Percentiles rank a stretch among this genome's conserved stretches.
These are phyloP conservation scores for Saxidomus purpurata DNA, from an alignment of 1,140 invertebrate species.

Conservation along the genomic window DNA sequence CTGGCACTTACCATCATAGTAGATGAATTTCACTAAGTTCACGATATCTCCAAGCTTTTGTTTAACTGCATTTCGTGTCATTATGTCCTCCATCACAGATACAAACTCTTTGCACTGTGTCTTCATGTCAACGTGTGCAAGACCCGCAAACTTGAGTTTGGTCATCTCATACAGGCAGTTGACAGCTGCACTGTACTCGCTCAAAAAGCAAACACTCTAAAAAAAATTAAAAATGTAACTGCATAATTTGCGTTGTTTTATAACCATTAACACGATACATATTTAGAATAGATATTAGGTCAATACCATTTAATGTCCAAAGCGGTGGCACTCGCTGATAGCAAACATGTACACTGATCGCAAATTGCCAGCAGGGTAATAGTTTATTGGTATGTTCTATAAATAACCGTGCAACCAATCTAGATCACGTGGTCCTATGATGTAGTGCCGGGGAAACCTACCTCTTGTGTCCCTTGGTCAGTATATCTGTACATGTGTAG, in stretches of 20 bases:
- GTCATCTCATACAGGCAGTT: background rate
- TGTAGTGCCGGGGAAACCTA: no score
- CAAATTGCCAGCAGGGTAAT: no score
- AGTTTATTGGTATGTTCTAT: no score
- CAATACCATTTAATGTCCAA: no score
- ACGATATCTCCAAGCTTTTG: background rate
- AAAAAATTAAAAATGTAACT: background rate
- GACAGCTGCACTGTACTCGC: background rate
- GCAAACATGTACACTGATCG: no score
- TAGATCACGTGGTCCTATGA: no score
- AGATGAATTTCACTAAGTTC: background rate
- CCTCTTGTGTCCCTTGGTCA: background rate
- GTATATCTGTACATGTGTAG: slow-evolving; percentile 27
- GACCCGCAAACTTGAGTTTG: background rate
- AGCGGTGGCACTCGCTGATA: no score
- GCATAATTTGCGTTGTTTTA: no score
- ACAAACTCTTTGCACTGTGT: background rate
- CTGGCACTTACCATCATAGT: background rate
- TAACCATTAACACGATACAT: no score
- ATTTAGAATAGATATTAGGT: no score
- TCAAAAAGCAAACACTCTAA: slow-evolving; percentile 7
- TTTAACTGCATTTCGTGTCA: background rate
- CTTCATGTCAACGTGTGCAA: background rate
- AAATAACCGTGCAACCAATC: no score
- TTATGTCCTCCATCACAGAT: background rate